A percentile compares a stretch with the other conserved stretches of the same genome.
Conservation (phyloP, 2,113 vertebrate species). For the Callochromis pleurospilus region DNA sequence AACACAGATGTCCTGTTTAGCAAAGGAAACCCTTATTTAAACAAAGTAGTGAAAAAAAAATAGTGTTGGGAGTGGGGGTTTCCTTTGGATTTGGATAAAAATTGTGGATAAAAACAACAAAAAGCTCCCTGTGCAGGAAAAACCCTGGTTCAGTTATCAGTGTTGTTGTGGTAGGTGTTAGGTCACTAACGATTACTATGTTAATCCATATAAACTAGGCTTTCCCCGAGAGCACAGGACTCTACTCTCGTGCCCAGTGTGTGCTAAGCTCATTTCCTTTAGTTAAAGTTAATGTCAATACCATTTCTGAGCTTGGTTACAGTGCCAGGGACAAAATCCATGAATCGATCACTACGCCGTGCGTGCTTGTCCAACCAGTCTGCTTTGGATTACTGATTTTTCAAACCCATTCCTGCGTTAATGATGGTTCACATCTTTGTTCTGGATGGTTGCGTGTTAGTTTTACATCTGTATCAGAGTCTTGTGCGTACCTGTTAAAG, state of each 20-base stretch:
- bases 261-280: conserved; percentile 53
- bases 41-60: not conserved
- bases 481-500: not conserved
- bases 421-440: not conserved
- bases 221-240: conserved; percentile 25
- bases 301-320: conserved; percentile 33
- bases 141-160: not conserved
- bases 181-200: not conserved
- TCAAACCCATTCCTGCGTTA: not conserved
- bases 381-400: not conserved
- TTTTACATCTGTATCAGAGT: not conserved
- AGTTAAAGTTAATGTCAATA: conserved; percentile 40
- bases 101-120: not conserved
- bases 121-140: not conserved
- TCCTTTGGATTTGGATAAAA: not conserved
- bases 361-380: conserved; percentile 37
- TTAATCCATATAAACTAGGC: conserved; percentile 44
- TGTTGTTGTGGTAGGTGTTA: not conserved
- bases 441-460: not conserved
- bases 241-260: not conserved
- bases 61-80: not conserved
- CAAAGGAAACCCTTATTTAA: not conserved
- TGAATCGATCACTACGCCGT: conserved; percentile 12
- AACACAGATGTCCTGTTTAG: not conserved
- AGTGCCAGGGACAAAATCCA: conserved; percentile 31